Conservation (phyloP, 2,797 vertebrate species). For the Sebastes minor region DNA sequence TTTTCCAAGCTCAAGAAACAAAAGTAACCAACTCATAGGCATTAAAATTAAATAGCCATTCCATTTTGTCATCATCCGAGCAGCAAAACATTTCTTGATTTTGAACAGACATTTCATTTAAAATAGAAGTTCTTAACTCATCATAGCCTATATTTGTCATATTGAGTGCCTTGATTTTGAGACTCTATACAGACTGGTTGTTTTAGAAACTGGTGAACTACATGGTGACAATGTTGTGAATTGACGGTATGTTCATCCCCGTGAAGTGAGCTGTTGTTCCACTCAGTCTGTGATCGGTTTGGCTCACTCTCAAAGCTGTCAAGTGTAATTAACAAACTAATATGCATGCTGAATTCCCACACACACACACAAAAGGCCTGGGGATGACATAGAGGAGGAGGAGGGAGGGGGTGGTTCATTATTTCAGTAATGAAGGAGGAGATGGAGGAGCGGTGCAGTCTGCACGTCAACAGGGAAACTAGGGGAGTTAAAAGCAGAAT, state of each 20-base stretch:
- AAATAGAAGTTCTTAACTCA: too few relatives aligned
- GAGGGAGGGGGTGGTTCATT: constrained; percentile 49
- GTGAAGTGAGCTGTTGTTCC: constrained; percentile 65
- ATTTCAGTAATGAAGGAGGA: constrained; percentile 71
- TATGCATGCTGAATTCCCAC: constrained; percentile 42
- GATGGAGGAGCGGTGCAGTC: neutral
- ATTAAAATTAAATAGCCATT: too few relatives aligned
- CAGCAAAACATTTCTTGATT: too few relatives aligned
- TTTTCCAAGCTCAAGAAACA: too few relatives aligned
- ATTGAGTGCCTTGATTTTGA: neutral
- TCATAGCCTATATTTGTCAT: neutral
- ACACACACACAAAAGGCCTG: constrained; percentile 55
- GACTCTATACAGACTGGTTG: neutral
- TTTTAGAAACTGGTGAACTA: constrained; percentile 7
- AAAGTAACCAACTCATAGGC: too few relatives aligned
- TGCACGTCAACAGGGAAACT: constrained; percentile 9
- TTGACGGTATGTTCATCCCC: constrained; percentile 20
- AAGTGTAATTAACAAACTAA: constrained; percentile 78
- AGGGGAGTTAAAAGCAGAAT: neutral
- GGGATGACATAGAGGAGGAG: constrained; percentile 36
- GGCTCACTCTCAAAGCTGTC: constrained; percentile 75
- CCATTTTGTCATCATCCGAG: too few relatives aligned
- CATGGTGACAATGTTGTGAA: constrained; percentile 11
- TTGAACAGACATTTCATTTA: too few relatives aligned
- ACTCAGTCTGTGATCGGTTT: constrained; percentile 57